A percentile compares a stretch with the other conserved stretches of the same genome.
Evolutionary conservation across 2,888 invertebrate species (phyloP).

Genomic region (Idaea aversata): DNA sequence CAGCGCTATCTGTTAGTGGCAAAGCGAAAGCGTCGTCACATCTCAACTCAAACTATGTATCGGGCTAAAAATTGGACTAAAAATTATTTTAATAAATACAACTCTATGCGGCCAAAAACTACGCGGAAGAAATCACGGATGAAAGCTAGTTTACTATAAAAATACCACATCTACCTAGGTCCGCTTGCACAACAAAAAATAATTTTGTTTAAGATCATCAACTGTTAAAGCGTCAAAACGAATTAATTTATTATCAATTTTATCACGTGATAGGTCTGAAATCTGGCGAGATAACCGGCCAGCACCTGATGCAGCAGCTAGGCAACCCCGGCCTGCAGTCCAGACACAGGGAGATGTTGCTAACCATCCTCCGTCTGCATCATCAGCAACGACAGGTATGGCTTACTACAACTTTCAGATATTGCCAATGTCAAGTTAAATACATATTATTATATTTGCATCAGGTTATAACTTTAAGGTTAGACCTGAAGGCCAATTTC

Average conservation of each 20-base stretch:
- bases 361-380: conserved; percentile 82
- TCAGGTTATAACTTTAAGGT: too few species aligned
- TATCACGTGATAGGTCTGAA: conserved; percentile 80
- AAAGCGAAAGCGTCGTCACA: too few species aligned
- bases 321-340: conserved; percentile 87
- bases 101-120: neutral
- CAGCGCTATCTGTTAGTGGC: too few species aligned
- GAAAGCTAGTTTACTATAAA: too few species aligned
- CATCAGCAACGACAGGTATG: conserved; percentile 66
- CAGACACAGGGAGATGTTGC: conserved; percentile 86
- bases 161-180: too few species aligned
- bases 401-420: neutral
- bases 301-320: conserved; percentile 88
- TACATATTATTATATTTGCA: too few species aligned
- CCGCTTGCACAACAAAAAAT: neutral
- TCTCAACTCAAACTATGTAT: too few species aligned
- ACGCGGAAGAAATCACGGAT: too few species aligned
- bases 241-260: neutral
- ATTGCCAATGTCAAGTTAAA: too few species aligned
- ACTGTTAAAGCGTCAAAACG: neutral
- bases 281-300: conserved; percentile 87
- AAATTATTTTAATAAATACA: too few species aligned
- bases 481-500: too few species aligned
- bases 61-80: too few species aligned
- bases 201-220: neutral